Conservation (phyloP, 2,113 vertebrate species). For the human region DNA sequence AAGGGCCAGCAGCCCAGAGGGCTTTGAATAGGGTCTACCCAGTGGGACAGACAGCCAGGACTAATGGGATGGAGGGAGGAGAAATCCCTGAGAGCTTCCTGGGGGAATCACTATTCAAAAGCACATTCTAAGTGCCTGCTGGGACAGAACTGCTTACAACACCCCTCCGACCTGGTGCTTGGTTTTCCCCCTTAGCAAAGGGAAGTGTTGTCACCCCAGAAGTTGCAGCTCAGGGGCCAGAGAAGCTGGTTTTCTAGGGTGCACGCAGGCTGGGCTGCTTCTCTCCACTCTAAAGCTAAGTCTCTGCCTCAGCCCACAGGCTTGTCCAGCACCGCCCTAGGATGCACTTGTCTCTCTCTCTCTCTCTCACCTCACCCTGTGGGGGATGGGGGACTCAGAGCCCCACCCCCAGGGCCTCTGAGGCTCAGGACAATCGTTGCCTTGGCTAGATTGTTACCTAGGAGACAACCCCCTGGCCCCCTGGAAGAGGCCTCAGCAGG, state of each 20-base stretch:
- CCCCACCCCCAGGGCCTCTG: not conserved
- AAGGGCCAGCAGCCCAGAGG: no score
- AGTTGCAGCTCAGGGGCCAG: accelerated
- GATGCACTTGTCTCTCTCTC: accelerated
- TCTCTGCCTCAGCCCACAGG: not conserved
- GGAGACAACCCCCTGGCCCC: accelerated
- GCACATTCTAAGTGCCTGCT: accelerated
- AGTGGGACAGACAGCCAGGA: not conserved
- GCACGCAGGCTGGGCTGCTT: no score
- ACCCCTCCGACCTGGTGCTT: not conserved
- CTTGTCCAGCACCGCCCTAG: accelerated
- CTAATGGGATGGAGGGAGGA: accelerated
- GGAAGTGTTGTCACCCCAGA: accelerated
- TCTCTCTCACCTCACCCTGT: no score
- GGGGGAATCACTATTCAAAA: not conserved
- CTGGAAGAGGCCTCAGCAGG: not conserved
- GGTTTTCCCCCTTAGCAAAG: not conserved
- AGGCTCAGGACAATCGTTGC: not conserved
- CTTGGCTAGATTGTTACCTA: slow-evolving; percentile 45
- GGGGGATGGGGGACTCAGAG: not conserved
- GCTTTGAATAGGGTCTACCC: accelerated
- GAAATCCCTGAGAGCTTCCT: not conserved
- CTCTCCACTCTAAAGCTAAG: not conserved
- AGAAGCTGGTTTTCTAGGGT: accelerated
- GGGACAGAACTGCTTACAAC: accelerated